Conservation (phyloP, 23 tunicate genomes). For the Pegea sp. region DNA sequence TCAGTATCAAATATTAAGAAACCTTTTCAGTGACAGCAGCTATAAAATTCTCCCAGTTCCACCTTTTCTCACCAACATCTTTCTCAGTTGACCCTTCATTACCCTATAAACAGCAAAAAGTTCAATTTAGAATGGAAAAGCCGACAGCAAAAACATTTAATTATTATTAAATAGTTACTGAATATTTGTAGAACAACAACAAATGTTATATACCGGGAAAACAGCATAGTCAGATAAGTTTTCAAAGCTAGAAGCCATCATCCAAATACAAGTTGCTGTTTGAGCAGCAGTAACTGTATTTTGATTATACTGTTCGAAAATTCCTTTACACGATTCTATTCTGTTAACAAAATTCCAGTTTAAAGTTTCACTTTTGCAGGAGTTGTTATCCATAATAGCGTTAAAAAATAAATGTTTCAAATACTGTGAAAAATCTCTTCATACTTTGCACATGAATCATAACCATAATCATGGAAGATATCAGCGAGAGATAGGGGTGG, state of each 20-base stretch:
- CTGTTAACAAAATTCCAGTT: neutral
- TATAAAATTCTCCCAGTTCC: too few relatives aligned
- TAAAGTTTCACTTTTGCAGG: neutral
- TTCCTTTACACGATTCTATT: neutral
- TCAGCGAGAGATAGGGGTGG: constrained; percentile 22
- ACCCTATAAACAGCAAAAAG: too few relatives aligned
- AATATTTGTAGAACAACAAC: neutral
- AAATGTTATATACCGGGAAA: neutral
- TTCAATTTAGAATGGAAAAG: too few relatives aligned
- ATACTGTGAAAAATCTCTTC: neutral
- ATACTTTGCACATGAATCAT: constrained; percentile 50
- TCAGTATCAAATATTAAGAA: too few relatives aligned
- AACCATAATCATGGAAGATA: constrained; percentile 34
- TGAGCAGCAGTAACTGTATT: neutral
- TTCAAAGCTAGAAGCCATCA: neutral
- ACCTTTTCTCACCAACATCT: too few relatives aligned
- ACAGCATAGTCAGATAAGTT: neutral
- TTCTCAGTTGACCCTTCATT: too few relatives aligned
- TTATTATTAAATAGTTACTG: neutral
- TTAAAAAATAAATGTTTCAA: neutral
- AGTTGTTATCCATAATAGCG: neutral
- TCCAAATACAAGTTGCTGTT: neutral
- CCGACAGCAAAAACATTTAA: too few relatives aligned
- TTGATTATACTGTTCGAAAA: neutral
- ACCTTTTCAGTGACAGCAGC: too few relatives aligned